phyloP scores from a whole-genome alignment of 2,113 vertebrate genomes.

The Limnothrissa miodon region DNA sequence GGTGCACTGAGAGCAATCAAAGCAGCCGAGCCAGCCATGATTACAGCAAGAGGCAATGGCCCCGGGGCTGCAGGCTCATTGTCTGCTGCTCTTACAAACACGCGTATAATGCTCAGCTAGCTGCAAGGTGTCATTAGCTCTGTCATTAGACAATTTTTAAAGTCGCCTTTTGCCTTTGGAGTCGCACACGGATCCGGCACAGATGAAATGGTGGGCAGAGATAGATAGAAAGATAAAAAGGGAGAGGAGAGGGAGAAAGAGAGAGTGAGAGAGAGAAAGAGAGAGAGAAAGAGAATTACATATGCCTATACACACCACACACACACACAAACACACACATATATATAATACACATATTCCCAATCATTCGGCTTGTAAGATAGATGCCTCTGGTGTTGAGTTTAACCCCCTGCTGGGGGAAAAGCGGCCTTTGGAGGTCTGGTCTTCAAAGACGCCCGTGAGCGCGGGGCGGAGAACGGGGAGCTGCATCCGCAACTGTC shows the following conservation, averaged over 20 bases:
- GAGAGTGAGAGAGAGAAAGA: not conserved
- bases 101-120: constrained; percentile 40
- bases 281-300: constrained; percentile 21
- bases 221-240: not conserved
- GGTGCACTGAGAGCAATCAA: not conserved
- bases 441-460: constrained; percentile 45
- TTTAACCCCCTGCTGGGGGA: not conserved
- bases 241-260: constrained; percentile 1
- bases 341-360: too few relatives aligned
- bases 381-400: not conserved
- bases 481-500: constrained; percentile 46
- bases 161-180: constrained; percentile 18
- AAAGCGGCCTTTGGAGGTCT: not conserved
- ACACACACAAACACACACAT: too few relatives aligned
- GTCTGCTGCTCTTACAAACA: constrained; percentile 23
- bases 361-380: not conserved
- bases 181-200: constrained; percentile 30
- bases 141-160: constrained; percentile 43
- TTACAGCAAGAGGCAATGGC: not conserved
- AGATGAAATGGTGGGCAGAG: not conserved
- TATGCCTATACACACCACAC: too few relatives aligned
- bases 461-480: constrained; percentile 24
- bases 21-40: not conserved
- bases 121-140: constrained; percentile 45
- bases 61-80: not conserved